Evolutionary conservation across 2,888 invertebrate species (phyloP).

Genomic region (Cyaniris semiargus): DNA sequence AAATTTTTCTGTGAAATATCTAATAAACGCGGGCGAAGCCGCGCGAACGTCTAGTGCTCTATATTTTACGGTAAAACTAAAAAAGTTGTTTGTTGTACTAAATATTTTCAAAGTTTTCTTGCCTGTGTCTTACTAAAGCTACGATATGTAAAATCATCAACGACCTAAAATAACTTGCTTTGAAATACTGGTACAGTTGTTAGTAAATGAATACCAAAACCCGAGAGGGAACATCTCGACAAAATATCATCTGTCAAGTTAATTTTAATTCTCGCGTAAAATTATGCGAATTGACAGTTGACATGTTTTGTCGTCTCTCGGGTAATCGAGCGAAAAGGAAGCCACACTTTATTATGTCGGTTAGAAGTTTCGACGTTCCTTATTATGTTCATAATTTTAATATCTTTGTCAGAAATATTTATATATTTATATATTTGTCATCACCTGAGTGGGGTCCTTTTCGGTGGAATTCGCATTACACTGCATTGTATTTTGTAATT

Average conservation of each 20-base stretch:
- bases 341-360: constrained; percentile 64
- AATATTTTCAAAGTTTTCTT: too few species aligned
- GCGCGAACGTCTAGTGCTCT: too few species aligned
- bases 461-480: too few species aligned
- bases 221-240: constrained; percentile 45
- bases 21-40: too few species aligned
- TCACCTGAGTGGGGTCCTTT: too few species aligned
- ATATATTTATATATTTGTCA: too few species aligned
- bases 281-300: constrained; percentile 76
- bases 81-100: too few species aligned
- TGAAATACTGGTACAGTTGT: background rate
- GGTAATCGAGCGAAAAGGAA: constrained; percentile 69
- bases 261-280: constrained; percentile 72
- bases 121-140: too few species aligned
- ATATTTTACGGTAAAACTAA: too few species aligned
- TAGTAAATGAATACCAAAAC: constrained; percentile 20
- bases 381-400: constrained; percentile 11
- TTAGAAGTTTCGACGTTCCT: constrained; percentile 43
- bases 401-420: background rate
- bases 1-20: too few species aligned
- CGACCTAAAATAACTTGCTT: background rate
- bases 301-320: constrained; percentile 75
- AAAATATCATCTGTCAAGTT: constrained; percentile 71
- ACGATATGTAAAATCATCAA: background rate
- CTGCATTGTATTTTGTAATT: too few species aligned